Evolutionary conservation across 1,140 invertebrate genomes (phyloP), one percentile per base, ranked within the genome.

Genomic region (Drosophila simulans): DNA sequence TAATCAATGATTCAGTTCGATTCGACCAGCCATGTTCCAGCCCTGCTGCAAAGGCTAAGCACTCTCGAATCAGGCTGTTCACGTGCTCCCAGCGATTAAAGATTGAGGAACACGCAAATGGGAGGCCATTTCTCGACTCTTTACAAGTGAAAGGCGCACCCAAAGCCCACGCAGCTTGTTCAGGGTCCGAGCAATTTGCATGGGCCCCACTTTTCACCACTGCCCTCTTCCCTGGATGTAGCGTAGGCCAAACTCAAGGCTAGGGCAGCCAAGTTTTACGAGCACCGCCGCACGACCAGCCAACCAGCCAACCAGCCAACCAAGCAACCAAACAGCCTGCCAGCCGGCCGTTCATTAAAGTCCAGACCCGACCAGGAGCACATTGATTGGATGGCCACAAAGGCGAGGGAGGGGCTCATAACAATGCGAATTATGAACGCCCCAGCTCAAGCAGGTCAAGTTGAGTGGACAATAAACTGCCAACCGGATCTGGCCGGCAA

Each of bases 391-490:
- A 45, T 51, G 69, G 48, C 59, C 57, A 63, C 58, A 57, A 17
- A 46, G 55, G 10, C 42, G 42, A 31, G 43, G 45, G 56, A 31
- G 4, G 39, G 20, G 57, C 42, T 53, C 53, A 64, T 60, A 80
- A 84, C 81, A 84, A 85, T 86, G 69, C 56, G 78, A 73, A 78
- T 86, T 86, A 86, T 86, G 82, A 86, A 74, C 76, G 78, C 46
- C 76, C 43, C 58, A 43, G 63, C 75, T 59, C 64, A 55, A 56
- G 66, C 66, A 66, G 83, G 83, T 88, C 79, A 89, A 89, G 84
- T 80, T 88, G 83, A 65, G 58, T 72, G 82, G 70, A 88, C 82
- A 88, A 86, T 86, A 86, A 86, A 88, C 83, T 75, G 63, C 68
- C 69, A 71, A 46, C 46, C 80, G 56, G 66, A 76, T 71, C 60